Evolutionary conservation across 2,113 vertebrate genomes (phyloP), one percentile per base, ranked within the genome.

Genomic region (Neotragus moschatus): DNA sequence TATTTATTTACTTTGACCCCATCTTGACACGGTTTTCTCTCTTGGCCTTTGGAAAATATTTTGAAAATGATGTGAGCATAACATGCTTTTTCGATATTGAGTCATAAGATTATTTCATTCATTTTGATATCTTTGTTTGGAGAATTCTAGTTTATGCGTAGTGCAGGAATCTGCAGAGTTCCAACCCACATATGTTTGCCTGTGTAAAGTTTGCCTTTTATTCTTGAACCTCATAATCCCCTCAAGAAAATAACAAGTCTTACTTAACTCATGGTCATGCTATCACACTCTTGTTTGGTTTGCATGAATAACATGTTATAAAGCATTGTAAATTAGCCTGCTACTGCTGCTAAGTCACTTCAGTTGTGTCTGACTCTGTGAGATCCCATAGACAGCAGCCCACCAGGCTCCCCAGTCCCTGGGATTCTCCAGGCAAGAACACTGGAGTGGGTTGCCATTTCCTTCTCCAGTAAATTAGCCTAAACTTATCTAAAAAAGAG

Each of bases 41-140:
- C 15, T 92, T 87, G 80, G 28, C 43, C 88, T 97, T 94, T 80
- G 51, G 45, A 66, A 96, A 86, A 81, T 75, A 84, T 23, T 92
- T 94, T 60, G 43, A 85, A 96, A 93, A 96, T 89, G 58, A 47
- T 91, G 53, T 86, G 23, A 90, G 12, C 33, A 70, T 53, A 82
- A 73, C 25, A 66, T 70, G 25, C 39, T 87, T 63, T 75, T 84
- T 77, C 36, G 91, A 49, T 61, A 82, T 17, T 96, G 55, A 96
- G 21, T 90, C 63, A 60, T 82, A 86, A 80, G 88, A 61, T 77
- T 55, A 70, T 94, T 56, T 84, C 55, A 80, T 55, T 87, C 56
- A 79, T 95, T 86, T 88, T 77, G 47, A 39, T 21, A 81, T 89
- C n/a, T 39, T 85, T 79, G 13, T 39, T 53, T 73, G 7, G 88